Percentiles rank a stretch among this genome's conserved stretches.
These are phyloP conservation scores for Macquaria ambigua DNA, from an alignment of 2,113 vertebrate species.

Conservation along the genomic window DNA sequence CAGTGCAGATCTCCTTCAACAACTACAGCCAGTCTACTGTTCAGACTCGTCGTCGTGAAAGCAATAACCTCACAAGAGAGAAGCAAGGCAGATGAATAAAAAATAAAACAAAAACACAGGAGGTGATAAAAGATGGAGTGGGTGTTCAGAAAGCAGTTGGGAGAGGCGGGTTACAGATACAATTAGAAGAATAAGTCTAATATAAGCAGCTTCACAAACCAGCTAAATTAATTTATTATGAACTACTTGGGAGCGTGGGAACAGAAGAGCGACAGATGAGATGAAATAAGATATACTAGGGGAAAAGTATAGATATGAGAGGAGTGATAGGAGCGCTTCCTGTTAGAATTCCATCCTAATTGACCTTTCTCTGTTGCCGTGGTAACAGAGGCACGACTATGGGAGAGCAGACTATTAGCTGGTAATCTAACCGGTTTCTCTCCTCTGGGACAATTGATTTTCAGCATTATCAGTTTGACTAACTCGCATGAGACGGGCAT, in stretches of 20 bases:
- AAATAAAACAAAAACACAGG: background rate
- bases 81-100: background rate
- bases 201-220: background rate
- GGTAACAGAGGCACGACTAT: constrained; percentile 61
- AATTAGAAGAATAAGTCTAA: constrained; percentile 15
- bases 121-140: background rate
- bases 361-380: constrained; percentile 75
- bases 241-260: constrained; percentile 25
- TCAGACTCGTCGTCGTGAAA: background rate
- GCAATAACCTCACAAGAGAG: background rate
- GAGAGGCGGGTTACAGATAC: background rate
- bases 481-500: constrained; percentile 15
- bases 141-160: background rate
- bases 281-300: constrained; percentile 40
- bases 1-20: background rate
- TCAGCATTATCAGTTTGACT: constrained; percentile 46
- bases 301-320: constrained; percentile 34
- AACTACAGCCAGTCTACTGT: background rate
- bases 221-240: constrained; percentile 8
- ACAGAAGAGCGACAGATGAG: constrained; percentile 19
- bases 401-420: constrained; percentile 54
- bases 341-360: constrained; percentile 77
- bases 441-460: constrained; percentile 61
- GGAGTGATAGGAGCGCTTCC: constrained; percentile 66
- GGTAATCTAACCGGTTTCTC: constrained; percentile 60